Base-by-base conservation (phyloP, 2,888 invertebrate species). In the Gymnosoma rotundatum region DNA sequence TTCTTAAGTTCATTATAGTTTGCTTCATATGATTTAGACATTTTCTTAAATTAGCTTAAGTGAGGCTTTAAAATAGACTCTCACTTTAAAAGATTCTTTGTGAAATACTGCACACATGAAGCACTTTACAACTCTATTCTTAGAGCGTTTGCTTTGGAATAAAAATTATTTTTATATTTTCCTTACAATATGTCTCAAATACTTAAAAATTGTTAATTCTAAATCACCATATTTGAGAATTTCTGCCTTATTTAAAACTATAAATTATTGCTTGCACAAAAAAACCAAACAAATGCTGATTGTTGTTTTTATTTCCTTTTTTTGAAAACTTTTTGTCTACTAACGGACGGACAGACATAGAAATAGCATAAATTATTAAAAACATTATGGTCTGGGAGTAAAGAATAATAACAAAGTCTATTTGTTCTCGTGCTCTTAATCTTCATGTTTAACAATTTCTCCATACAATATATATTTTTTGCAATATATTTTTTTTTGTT, bases 301-400 rank as follows among this genome's bases (percentile, higher is more conserved):
- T 67, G 56, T 69, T 70, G 10, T 48, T 58, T 58, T 74, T 48
- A 42, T 67, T 45, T 18, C 42, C 36, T 83, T 73, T 64, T 83
- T 20, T 8, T 56, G 9, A 69, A 78, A 83, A 69, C 14, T 78
- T 76, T 72, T 69, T 69, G 73, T 67, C 78, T 61, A 69, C 63
- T 42, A 78, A 58, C 36, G n/a, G 70, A 58, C 72, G 25, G 18
- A 63, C 48, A 48, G 63, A 74, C 50, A 16, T 25, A 58, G 54
- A 70, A 58, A 56, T 52, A 58, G 60, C 75, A 75, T 83, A 83
- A 83, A 83, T 83, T 75, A 83, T 83, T 83, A 61, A 79, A 79
- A 73, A 61, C 48, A 75, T 83, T 74, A 78, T 61, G 48, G 36
- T 78, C 32, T 63, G 54, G 67, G 63, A 67, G 73, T 56, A 78